Evolutionary conservation across 2,797 vertebrate genomes (phyloP).

Genomic region (Champsocephalus esox): DNA sequence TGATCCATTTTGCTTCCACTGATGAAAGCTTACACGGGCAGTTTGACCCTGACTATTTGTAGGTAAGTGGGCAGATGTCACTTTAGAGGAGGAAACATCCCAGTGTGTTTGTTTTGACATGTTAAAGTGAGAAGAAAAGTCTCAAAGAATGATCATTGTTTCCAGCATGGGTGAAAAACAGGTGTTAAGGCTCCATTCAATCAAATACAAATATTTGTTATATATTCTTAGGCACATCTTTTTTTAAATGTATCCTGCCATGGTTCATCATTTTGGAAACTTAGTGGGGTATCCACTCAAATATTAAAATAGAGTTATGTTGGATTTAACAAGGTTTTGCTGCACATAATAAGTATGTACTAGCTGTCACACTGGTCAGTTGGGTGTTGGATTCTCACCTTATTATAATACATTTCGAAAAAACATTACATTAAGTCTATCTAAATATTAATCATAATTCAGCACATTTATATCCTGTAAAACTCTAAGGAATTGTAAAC

Average conservation of each 20-base stretch:
- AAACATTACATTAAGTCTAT: not conserved
- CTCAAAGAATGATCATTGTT: conserved; percentile 30
- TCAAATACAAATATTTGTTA: not conserved
- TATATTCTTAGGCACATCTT: not conserved
- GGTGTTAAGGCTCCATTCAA: not conserved
- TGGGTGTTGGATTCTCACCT: not conserved
- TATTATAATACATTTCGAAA: not conserved
- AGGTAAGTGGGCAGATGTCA: conserved; percentile 24
- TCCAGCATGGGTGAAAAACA: conserved; percentile 20
- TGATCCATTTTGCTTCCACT: conserved; percentile 30
- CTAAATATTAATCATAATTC: no score
- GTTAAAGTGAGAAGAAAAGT: conserved; percentile 31
- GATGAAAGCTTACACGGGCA: not conserved
- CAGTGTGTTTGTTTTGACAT: conserved; percentile 65
- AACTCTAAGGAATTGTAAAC: no score
- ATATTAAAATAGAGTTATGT: no score
- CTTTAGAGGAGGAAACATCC: not conserved
- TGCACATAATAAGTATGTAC: not conserved
- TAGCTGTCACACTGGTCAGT: not conserved
- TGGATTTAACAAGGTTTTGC: not conserved
- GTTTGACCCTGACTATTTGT: conserved; percentile 40
- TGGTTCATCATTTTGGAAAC: not conserved
- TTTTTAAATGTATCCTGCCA: not conserved
- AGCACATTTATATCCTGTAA: no score
- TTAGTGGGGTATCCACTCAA: not conserved